Percentiles rank a stretch among this genome's conserved stretches.
Evolutionary conservation across 1,140 invertebrate genomes (phyloP).

Genomic region (Cherax destructor): DNA sequence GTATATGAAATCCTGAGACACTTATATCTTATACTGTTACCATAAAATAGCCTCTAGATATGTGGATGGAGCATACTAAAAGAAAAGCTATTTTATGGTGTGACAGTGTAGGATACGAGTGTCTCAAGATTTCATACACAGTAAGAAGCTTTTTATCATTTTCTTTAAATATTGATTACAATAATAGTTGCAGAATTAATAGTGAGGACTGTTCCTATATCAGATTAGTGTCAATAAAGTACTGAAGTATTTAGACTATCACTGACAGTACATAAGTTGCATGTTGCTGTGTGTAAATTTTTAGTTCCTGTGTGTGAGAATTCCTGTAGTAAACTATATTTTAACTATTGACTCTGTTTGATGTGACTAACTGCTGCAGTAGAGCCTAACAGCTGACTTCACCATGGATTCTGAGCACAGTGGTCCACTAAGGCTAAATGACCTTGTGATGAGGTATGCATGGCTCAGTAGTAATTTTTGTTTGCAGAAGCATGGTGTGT

Average conservation of each 20-base stretch:
- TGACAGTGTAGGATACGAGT: too few species aligned
- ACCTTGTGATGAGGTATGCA: conserved; percentile 49
- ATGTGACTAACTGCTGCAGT: conserved; percentile 48
- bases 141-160: too few species aligned
- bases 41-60: too few species aligned
- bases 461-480: conserved; percentile 67
- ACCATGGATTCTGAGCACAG: conserved; percentile 27
- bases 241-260: not conserved
- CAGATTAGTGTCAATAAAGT: not conserved
- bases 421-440: conserved; percentile 29
- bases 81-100: too few species aligned
- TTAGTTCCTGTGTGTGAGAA: not conserved
- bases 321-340: not conserved
- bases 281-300: not conserved
- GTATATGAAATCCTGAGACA: too few species aligned
- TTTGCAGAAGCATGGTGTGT: conserved; percentile 70
- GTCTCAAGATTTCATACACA: too few species aligned
- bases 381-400: conserved; percentile 51
- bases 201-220: not conserved
- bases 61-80: too few species aligned
- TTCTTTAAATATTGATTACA: too few species aligned
- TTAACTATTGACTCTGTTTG: not conserved
- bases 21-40: too few species aligned
- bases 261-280: not conserved
- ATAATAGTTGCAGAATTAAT: too few species aligned